Conservation (phyloP, 2,797 vertebrate species). For the Thripadectes ignobilis region DNA sequence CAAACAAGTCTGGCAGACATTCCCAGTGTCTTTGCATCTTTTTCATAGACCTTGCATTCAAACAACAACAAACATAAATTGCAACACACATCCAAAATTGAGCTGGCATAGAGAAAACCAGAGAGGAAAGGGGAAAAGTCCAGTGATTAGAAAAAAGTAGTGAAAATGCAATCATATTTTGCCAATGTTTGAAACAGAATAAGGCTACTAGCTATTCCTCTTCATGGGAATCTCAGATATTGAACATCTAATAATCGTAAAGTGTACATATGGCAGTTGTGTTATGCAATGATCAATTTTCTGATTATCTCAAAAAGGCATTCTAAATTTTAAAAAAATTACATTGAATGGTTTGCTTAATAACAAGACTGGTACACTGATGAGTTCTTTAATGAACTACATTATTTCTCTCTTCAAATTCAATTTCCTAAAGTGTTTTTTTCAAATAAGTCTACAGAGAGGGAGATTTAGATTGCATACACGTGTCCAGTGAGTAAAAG, state of each 20-base stretch:
- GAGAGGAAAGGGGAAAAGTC: background rate
- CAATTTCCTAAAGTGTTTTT: background rate
- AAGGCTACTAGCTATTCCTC: background rate
- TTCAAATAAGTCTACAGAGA: background rate
- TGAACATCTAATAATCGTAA: conserved; percentile 20
- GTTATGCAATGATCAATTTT: background rate
- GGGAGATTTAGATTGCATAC: background rate
- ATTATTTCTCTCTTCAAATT: background rate
- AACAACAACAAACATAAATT: background rate
- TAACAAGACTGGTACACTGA: background rate
- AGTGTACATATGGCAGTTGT: background rate
- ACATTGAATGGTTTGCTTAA: conserved; percentile 5
- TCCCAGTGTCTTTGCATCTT: background rate
- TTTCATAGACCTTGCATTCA: background rate
- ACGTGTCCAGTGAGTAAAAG: background rate
- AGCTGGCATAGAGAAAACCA: background rate
- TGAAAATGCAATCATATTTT: background rate
- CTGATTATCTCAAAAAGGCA: background rate
- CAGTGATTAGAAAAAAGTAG: background rate
- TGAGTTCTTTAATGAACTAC: background rate
- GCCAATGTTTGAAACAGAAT: background rate
- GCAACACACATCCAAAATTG: background rate
- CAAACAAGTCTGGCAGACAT: background rate
- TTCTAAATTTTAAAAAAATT: conserved; percentile 19
- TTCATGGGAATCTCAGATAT: background rate